Conservation (phyloP, 2,113 vertebrate species). For the Pristiophorus japonicus region DNA sequence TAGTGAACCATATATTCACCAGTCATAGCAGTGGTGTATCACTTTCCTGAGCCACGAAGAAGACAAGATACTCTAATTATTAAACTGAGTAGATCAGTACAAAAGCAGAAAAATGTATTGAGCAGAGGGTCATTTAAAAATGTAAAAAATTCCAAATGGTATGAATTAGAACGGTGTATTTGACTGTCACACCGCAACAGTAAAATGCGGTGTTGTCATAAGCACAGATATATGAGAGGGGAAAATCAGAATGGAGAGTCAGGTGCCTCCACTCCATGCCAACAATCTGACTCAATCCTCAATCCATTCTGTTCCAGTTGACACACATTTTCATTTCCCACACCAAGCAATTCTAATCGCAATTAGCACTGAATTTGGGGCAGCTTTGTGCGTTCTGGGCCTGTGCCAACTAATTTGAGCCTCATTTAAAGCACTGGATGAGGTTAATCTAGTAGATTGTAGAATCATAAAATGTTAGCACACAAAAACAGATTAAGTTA, state of each 20-base stretch:
- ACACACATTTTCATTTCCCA: not conserved
- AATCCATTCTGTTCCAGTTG: not conserved
- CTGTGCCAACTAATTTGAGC: not conserved
- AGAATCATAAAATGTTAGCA: not conserved
- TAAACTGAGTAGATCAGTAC: not conserved
- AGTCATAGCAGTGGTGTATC: not conserved
- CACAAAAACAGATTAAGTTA: not conserved
- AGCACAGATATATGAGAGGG: not conserved
- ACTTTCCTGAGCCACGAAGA: not conserved
- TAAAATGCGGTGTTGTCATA: not conserved
- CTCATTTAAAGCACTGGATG: not conserved
- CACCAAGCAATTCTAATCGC: not conserved
- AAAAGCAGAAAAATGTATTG: not conserved
- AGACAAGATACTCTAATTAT: not conserved
- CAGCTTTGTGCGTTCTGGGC: not conserved
- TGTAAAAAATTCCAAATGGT: not conserved
- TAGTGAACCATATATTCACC: not conserved
- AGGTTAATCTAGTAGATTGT: not conserved
- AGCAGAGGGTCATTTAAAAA: not conserved
- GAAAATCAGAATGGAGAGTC: not conserved
- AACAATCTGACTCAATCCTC: not conserved
- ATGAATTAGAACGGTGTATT: not conserved
- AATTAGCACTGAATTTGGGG: not conserved
- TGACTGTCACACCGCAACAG: not conserved
- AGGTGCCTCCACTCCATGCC: not conserved